Evolutionary conservation across 2,113 vertebrate genomes (phyloP).

Genomic region (Salvator merianae): DNA sequence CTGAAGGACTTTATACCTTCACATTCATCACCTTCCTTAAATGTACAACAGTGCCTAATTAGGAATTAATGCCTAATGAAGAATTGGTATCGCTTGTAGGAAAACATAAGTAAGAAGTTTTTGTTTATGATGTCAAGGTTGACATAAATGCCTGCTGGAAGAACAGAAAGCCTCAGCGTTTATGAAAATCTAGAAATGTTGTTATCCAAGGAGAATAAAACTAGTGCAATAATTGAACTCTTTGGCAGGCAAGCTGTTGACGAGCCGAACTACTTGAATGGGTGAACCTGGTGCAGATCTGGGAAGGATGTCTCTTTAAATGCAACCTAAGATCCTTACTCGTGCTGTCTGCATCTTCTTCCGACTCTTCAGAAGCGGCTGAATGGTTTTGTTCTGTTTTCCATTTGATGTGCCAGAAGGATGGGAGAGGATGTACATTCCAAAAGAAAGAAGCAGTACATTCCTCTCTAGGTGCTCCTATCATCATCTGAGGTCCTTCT

Average conservation of each 20-base stretch:
- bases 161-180: neutral
- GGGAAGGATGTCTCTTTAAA: neutral
- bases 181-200: neutral
- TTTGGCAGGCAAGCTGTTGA: neutral
- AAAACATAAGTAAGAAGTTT: neutral
- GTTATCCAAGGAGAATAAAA: neutral
- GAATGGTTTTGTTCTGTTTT: neutral
- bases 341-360: neutral
- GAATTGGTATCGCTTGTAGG: neutral
- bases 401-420: neutral
- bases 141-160: neutral
- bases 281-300: neutral
- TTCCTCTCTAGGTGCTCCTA: neutral
- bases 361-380: neutral
- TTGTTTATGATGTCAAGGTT: neutral
- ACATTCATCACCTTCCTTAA: slow-evolving; percentile 1
- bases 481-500: neutral
- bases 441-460: neutral
- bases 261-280: neutral
- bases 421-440: neutral
- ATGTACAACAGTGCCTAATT: neutral
- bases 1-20: neutral
- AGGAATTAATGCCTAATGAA: neutral
- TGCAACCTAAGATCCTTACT: neutral
- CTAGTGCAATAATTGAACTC: neutral